A percentile compares a stretch with the other conserved stretches of the same genome.
Conservation (phyloP, 2,113 vertebrate genomes). For the Paramormyrops kingsleyae region DNA sequence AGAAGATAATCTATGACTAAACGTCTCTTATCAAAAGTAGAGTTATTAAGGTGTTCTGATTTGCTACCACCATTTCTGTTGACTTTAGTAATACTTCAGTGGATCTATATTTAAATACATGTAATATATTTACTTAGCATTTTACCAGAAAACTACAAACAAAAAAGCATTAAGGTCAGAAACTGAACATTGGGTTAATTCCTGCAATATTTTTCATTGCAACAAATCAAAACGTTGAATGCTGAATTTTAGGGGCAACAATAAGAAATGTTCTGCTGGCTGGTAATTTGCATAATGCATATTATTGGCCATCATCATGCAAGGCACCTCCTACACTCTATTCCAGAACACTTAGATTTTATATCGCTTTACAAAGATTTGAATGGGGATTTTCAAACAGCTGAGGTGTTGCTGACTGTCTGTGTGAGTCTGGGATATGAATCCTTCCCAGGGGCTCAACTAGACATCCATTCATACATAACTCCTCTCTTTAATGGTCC, state of each 20-base stretch:
- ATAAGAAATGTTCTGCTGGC: background rate
- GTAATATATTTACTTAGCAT: background rate
- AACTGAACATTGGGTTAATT: background rate
- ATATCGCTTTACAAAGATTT: background rate
- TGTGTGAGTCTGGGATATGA: background rate
- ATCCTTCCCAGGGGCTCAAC: background rate
- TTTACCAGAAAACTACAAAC: background rate
- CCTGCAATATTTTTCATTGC: background rate
- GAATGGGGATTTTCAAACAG: background rate
- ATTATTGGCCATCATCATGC: background rate
- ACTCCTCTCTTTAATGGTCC: background rate
- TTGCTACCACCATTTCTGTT: slow-evolving; percentile 6
- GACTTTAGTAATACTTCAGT: background rate
- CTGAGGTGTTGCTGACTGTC: background rate
- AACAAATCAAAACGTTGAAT: background rate
- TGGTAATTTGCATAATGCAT: background rate
- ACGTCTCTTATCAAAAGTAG: slow-evolving; percentile 7
- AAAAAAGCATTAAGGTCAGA: background rate
- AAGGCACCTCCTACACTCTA: background rate
- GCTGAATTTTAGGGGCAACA: background rate
- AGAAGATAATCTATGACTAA: slow-evolving; percentile 12
- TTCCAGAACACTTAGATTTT: background rate
- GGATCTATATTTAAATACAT: background rate
- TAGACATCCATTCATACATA: background rate
- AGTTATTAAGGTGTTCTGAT: slow-evolving; percentile 10